phyloP scores from a whole-genome alignment of 2,113 vertebrate species.

The Trochalopteron elliotii region DNA sequence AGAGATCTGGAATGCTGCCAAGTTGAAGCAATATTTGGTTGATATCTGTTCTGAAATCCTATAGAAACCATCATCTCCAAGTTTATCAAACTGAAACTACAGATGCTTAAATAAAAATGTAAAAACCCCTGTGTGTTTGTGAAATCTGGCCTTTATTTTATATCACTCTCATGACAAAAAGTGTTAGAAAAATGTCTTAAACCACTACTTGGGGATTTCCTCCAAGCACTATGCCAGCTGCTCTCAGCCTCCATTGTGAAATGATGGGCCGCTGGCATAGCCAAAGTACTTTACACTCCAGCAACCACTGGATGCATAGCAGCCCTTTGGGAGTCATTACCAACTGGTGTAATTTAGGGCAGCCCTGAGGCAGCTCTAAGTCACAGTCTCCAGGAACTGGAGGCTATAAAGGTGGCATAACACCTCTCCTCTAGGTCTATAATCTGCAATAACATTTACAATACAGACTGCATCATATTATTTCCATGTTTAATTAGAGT shows the following conservation, averaged over 20 bases:
- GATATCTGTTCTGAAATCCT: slow-evolving; percentile 14
- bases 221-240: slow-evolving; percentile 62
- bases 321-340: slow-evolving; percentile 61
- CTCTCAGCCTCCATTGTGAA: slow-evolving; percentile 58
- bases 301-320: slow-evolving; percentile 63
- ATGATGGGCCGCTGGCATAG: slow-evolving; percentile 61
- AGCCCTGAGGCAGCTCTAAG: slow-evolving; percentile 64
- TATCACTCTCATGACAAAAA: slow-evolving; percentile 54
- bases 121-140: slow-evolving; percentile 6
- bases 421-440: slow-evolving; percentile 59
- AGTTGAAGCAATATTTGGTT: neutral
- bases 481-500: slow-evolving; percentile 59
- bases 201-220: slow-evolving; percentile 68
- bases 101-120: slow-evolving; percentile 45
- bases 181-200: slow-evolving; percentile 64
- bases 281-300: slow-evolving; percentile 68
- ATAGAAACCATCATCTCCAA: neutral
- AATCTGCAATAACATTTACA: slow-evolving; percentile 67
- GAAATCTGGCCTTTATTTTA: slow-evolving; percentile 58
- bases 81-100: neutral
- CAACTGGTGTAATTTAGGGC: slow-evolving; percentile 68
- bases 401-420: slow-evolving; percentile 66
- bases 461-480: slow-evolving; percentile 51
- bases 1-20: slow-evolving; percentile 23
- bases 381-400: slow-evolving; percentile 50